These are phyloP conservation scores for Melanargia galathea DNA, from an alignment of 2,888 invertebrate genomes.

Conservation along the genomic window DNA sequence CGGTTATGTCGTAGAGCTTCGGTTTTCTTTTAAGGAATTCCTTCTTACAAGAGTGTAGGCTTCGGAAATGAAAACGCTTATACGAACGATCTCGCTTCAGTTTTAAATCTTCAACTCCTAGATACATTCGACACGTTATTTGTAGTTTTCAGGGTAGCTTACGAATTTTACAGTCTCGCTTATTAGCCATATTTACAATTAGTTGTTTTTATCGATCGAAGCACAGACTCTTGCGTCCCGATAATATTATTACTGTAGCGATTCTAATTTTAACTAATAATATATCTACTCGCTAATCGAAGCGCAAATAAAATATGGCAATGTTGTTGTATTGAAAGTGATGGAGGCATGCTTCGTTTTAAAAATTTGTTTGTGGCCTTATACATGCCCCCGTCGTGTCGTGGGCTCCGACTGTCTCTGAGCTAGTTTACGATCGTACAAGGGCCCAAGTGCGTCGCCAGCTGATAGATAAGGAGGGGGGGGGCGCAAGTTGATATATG, in stretches of 20 bases:
- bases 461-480: too few relatives aligned
- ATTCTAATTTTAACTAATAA: conserved; percentile 32
- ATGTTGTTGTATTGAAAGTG: conserved; percentile 58
- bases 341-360: conserved; percentile 68
- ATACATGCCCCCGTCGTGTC: conserved; percentile 70
- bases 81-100: conserved; percentile 70
- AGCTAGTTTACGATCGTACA: conserved; percentile 44
- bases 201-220: conserved; percentile 42
- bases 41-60: conserved; percentile 59
- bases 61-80: conserved; percentile 67
- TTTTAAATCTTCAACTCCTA: conserved; percentile 59
- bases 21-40: conserved; percentile 50
- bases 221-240: conserved; percentile 68
- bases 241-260: conserved; percentile 48
- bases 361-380: conserved; percentile 80
- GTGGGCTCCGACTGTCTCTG: conserved; percentile 60
- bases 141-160: conserved; percentile 50
- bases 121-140: conserved; percentile 57
- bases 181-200: conserved; percentile 38
- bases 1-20: conserved; percentile 56
- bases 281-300: conserved; percentile 49
- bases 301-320: conserved; percentile 55
- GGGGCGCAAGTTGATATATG: too few relatives aligned
- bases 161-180: conserved; percentile 39
- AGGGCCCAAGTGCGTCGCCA: too few relatives aligned